Evolutionary conservation across 2,113 vertebrate species (phyloP), one percentile per base, ranked within the genome.

Genomic region (Actenoides lindsayi): DNA sequence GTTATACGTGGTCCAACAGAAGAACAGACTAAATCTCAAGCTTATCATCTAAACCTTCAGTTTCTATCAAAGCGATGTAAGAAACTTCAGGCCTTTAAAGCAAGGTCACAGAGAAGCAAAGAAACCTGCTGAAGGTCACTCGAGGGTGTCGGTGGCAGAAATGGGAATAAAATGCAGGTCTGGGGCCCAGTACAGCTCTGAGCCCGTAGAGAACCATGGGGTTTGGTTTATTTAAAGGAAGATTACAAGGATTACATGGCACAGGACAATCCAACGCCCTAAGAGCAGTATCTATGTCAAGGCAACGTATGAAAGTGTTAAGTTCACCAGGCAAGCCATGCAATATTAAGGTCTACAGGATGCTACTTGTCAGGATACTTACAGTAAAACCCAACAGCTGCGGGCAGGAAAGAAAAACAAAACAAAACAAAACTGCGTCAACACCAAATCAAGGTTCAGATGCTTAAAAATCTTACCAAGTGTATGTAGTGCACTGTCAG

Each of bases 331-430:
- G 93, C 86, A 96, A 95, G 77, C 93, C 95, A 97, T 83, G 87
- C 91, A 96, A 80, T 50, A 93, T 51, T 95, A 95, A 96, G 39
- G 95, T 92, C 33, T 67, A 41, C 5, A 83, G 63, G 71, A 89
- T 73, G 62, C 53, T 68, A 37, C 4, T 62, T 46, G 48, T 75
- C 53, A 90, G 76, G 74, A 98, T 99, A 99, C 99, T 99, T 98
- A 99, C 99, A 99, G 98, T 99, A 99, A 96, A 99, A 98, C 97
- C 98, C 99, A 98, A 99, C 94, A 88, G 98, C 99, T 99, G 98
- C 91, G 73, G 96, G 98, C 97, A 97, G 96, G 91, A 82, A 88
- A 31, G 93, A 91, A 90, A 90, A 90, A 93, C 70, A 90, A 23
- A 62, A 96, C 48, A 97, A 96, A 93, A 88, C 39, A 60, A 13